Percentiles rank a stretch among this genome's conserved stretches.
Evolutionary conservation across 1,140 invertebrate species (phyloP).

Genomic region (Drosophila bipectinata): DNA sequence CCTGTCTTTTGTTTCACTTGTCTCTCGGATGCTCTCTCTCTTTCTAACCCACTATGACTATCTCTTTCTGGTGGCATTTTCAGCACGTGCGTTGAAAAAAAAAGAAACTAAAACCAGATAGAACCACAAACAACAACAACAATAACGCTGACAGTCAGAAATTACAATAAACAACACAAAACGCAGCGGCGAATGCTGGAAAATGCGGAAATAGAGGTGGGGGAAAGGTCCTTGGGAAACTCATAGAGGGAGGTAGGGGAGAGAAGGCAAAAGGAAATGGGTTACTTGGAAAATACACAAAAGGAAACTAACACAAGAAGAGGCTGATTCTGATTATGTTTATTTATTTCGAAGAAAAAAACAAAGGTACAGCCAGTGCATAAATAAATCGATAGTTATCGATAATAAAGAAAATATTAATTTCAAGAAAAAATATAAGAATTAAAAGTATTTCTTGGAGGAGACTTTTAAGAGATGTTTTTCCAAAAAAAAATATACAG

Average conservation of each 20-base stretch:
- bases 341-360: constrained; percentile 5
- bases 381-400: constrained; percentile 7
- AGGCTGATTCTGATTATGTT: constrained; percentile 25
- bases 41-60: background rate
- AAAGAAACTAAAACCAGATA: constrained; percentile 34
- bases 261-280: constrained; percentile 28
- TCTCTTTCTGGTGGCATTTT: constrained; percentile 43
- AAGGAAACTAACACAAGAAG: constrained; percentile 21
- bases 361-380: constrained; percentile 6
- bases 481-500: background rate
- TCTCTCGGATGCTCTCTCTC: background rate
- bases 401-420: background rate
- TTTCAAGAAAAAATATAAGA: too few relatives aligned
- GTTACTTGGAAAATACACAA: constrained; percentile 28
- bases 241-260: background rate
- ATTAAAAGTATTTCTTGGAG: too few relatives aligned
- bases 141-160: constrained; percentile 46
- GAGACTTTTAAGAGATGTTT: background rate
- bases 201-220: constrained; percentile 20
- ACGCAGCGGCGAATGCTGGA: constrained; percentile 39
- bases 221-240: background rate
- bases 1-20: constrained; percentile 2
- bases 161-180: constrained; percentile 60
- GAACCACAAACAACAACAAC: constrained; percentile 5
- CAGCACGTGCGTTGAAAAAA: constrained; percentile 48